Evolutionary conservation across 2,113 vertebrate species (phyloP).

Genomic region (Gambusia holbrooki): DNA sequence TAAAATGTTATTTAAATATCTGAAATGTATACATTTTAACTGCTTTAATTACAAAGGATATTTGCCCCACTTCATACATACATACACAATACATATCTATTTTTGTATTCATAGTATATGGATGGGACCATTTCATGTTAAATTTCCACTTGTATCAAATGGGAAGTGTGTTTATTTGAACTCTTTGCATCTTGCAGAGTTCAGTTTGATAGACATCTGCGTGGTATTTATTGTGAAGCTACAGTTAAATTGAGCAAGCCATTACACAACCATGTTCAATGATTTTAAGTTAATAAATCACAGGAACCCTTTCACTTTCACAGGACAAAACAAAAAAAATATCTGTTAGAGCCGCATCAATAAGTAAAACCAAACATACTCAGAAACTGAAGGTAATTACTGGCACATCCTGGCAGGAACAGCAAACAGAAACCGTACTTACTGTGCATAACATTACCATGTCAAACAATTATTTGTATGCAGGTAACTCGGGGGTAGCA

Average conservation of each 20-base stretch:
- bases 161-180: too few relatives aligned
- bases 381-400: neutral
- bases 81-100: too few relatives aligned
- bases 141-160: too few relatives aligned
- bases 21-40: too few relatives aligned
- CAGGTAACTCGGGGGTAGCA: neutral
- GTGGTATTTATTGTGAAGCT: neutral
- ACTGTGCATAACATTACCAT: neutral
- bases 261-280: neutral
- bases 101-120: too few relatives aligned
- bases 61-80: too few relatives aligned
- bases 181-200: neutral
- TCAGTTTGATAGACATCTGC: neutral
- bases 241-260: neutral
- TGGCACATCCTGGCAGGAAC: neutral
- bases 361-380: neutral
- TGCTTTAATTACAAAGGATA: too few relatives aligned
- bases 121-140: too few relatives aligned
- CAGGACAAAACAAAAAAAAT: neutral
- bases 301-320: neutral
- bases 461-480: neutral
- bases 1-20: too few relatives aligned
- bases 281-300: neutral
- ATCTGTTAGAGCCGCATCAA: neutral
- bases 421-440: neutral